Evolutionary conservation across 2,888 invertebrate species (phyloP).

Genomic region (Mythimna lalbum): DNA sequence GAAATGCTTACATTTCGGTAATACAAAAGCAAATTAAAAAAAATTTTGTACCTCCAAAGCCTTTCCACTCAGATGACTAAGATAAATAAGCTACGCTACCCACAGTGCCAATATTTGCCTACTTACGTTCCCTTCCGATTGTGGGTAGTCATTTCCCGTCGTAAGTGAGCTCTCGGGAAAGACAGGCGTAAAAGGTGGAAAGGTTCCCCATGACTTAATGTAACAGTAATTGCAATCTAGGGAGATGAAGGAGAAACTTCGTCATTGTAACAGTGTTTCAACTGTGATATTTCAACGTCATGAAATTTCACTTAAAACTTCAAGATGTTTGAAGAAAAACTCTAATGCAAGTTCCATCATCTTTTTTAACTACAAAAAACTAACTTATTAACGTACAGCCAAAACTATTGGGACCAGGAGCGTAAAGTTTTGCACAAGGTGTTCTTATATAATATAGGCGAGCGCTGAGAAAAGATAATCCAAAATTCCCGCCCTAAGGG

Average conservation of each 20-base stretch:
- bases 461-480: too few species aligned
- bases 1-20: not conserved
- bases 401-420: too few species aligned
- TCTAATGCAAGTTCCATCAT: too few species aligned
- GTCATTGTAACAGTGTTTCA: not conserved
- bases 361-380: too few species aligned
- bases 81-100: slow-evolving; percentile 50
- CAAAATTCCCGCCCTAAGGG: too few species aligned
- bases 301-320: not conserved
- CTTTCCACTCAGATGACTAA: slow-evolving; percentile 27
- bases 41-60: slow-evolving; percentile 10
- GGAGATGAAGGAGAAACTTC: not conserved
- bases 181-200: slow-evolving; percentile 39
- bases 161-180: slow-evolving; percentile 53
- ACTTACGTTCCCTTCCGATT: slow-evolving; percentile 60
- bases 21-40: slow-evolving; percentile 12
- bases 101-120: slow-evolving; percentile 59
- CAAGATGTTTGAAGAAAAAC: not conserved
- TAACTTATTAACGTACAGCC: too few species aligned
- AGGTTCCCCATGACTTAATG: slow-evolving; percentile 36
- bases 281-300: not conserved
- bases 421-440: too few species aligned
- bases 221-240: slow-evolving; percentile 24
- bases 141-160: slow-evolving; percentile 58
- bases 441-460: too few species aligned